Conservation (phyloP, 2,888 invertebrate genomes). For the Tiphia femorata region DNA sequence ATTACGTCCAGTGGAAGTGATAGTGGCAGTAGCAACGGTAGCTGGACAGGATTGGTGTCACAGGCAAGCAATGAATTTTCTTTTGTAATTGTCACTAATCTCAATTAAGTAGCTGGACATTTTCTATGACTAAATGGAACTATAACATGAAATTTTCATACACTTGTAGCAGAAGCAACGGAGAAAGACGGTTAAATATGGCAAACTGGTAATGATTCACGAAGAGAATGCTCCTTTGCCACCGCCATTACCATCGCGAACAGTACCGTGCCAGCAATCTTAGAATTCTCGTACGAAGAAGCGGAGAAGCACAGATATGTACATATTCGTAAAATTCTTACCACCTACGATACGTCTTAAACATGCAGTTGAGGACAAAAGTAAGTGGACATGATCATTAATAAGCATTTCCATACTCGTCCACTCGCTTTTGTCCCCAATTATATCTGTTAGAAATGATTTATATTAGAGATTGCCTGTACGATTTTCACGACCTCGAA, state of each 20-base stretch:
- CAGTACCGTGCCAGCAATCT: conserved; percentile 33
- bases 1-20: conserved; percentile 73
- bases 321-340: too few relatives aligned
- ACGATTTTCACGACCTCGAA: too few relatives aligned
- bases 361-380: too few relatives aligned
- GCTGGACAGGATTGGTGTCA: conserved; percentile 53
- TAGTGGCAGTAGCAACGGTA: conserved; percentile 58
- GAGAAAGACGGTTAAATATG: conserved; percentile 70
- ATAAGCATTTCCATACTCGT: too few relatives aligned
- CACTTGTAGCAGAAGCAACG: conserved; percentile 64
- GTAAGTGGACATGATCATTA: too few relatives aligned
- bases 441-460: too few relatives aligned
- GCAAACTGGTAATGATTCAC: conserved; percentile 76
- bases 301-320: too few relatives aligned
- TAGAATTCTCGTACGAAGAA: conserved; percentile 25
- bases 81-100: neutral
- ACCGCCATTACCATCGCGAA: conserved; percentile 59
- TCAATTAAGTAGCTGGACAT: neutral
- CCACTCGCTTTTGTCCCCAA: too few relatives aligned
- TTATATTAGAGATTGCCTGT: too few relatives aligned
- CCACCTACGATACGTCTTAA: too few relatives aligned
- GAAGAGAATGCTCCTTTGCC: conserved; percentile 81
- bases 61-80: conserved; percentile 54
- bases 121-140: neutral
- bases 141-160: neutral